Evolutionary conservation across 1,140 invertebrate species (phyloP), one percentile per base, ranked within the genome.

Genomic region (Drosophila pandora): DNA sequence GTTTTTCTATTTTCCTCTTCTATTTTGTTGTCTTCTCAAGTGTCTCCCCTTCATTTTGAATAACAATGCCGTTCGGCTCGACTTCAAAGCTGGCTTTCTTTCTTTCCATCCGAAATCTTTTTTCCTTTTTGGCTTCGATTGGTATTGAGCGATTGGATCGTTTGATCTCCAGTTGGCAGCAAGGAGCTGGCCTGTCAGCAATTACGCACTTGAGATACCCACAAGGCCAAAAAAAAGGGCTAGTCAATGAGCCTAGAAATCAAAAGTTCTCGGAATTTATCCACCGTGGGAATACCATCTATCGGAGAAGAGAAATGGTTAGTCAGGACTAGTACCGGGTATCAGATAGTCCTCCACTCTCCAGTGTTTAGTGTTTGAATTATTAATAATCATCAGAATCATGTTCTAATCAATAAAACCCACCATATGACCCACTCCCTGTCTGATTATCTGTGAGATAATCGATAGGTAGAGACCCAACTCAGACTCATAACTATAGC

Each of bases 21-120:
- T 47, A 37, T 37, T 37, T 59, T 53, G 59, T 52, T 53, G 41
- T 49, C 32, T 13, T 22, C 47, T 90, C 78, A 90, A 85, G 85
- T 89, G 77, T 81, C 48, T 34, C 52, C 53, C 48, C 59, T 79
- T 54, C 53, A 73, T 83, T 88, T 83, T 88, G 67, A 83, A 88
- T 88, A 88, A 88, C 84, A 88, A 88, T 88, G 60, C 34, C 49
- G 64, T 63, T 81, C 83, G 79, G 83, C 79, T 59, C 56, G 54
- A 48, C 83, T 79, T 88, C 83, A 88, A 88, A 88, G 81, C 76
- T 43, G 62, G 32, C 43, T 47, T 52, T 64, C 77, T 77, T 77
- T 80, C 77, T 57, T 77, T 80, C 77, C 54, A 65, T 69, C 48
- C 21, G 21, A n/a, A 43, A 34, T 63, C 32, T 45, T 50, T 45